Evolutionary conservation across 1,140 invertebrate genomes (phyloP), one percentile per base, ranked within the genome.

Genomic region (Hetaerina americana): DNA sequence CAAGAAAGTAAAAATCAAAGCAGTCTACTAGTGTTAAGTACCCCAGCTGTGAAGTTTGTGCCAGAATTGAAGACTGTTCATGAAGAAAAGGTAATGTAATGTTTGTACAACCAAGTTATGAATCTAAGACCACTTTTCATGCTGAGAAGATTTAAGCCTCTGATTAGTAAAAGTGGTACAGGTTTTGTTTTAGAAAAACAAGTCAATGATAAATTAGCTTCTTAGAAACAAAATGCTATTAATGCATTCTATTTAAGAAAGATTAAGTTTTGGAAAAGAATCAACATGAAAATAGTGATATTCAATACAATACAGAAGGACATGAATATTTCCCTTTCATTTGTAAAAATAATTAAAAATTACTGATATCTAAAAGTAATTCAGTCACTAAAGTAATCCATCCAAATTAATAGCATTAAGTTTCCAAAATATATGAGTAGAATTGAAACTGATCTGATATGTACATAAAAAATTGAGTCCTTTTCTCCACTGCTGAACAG

Each of bases 1-100:
- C 68, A 69, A 69, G 26, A 28, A 69, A 69, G 10, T 57, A 57
- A 57, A 57, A 57, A 57, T 57, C 40, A 57, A 57, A 57, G 40
- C 40, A 57, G 40, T 57, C 40, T 57, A 57, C 40, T 5, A 57
- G 40, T 57, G 40, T 57, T 57, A 57, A 57, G 40, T 57, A 57
- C 22, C 40, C 40, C 40, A 57, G 40, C 40, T 57, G 40, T 57
- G 40, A 57, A 57, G 40, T 57, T 57, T 57, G 40, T 57, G 40
- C 40, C 40, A 57, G 2, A 57, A 57, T 57, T 57, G 40, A 57
- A 57, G 40, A 57, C 40, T 57, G 40, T 57, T n/a, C 22, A 57
- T 57, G 40, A 57, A 57, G 40, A 57, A 57, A 57, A 57, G 40
- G 40, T 57, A 57, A 57, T 57, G 40, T 57, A 18, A 57, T 57